Base-by-base conservation (phyloP, 1,140 invertebrate genomes). In the Drosophila kohkoa region DNA sequence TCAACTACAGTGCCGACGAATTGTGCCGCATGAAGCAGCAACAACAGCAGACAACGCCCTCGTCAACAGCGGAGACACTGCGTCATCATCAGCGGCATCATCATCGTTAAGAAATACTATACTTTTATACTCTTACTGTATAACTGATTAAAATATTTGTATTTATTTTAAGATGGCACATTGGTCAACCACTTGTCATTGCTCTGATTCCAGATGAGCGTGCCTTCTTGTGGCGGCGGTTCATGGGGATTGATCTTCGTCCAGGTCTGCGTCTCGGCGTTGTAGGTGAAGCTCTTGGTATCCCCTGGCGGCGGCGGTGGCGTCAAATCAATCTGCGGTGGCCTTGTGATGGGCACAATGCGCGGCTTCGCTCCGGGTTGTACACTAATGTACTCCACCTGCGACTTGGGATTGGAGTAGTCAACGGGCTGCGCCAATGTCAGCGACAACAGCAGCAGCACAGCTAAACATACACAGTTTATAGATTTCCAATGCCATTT, bases 141-240 rank as follows among this genome's bases (percentile, higher is more conserved):
- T 45, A 48, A 38, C 35, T 38, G 35, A 38, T 10, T 38, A 38
- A 38, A 25, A 38, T 8, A 10, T 10, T 10, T 10, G 10, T 63
- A 32, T 54, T 54, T 35, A 58, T 32, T 59, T 16, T 64, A 60
- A n/a, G 70, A 85, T 41, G 93, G 93, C 2, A 92, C 77, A 52
- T 93, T 64, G 25, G 90, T 92, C 0, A 92, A 55, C 85, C 85
- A 92, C 48, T 92, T 92, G 59, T 92, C 91, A 4, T 92, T 92
- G 60, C 67, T 81, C 54, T 92, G 90, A 68, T 92, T 92, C 91
- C 91, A 92, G 7, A 88, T 13, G 1, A 92, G 63, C 0, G 85
- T 79, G 7, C 52, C 81, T 5, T 87, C 80, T 4, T 48, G 62
- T 11, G 91, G 82, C 41, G 57, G 64, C 1, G 87, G 81, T 67